Percentiles rank a stretch among this genome's conserved stretches.
phyloP scores from a whole-genome alignment of 2,113 vertebrate genomes.

The Bolborhynchus lineola region DNA sequence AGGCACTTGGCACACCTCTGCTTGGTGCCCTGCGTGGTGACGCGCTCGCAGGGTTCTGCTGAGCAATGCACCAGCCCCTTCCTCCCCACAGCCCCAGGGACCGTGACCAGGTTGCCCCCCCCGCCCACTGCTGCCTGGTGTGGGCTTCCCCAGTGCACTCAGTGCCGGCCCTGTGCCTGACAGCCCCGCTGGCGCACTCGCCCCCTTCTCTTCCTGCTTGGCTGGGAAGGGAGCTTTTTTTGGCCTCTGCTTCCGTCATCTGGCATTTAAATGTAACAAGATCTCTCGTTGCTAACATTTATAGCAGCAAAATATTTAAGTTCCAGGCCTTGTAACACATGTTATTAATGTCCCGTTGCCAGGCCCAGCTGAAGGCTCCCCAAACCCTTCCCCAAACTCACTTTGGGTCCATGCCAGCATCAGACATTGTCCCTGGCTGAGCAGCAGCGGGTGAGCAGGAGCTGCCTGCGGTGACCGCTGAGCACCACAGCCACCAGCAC shows the following conservation, averaged over 20 bases:
- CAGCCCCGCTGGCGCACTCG: constrained; percentile 15
- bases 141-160: not conserved
- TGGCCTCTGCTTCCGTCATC: constrained; percentile 71
- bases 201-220: constrained; percentile 42
- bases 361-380: constrained; percentile 35
- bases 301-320: constrained; percentile 66
- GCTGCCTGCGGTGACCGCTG: accelerated
- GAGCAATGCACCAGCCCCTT: not conserved
- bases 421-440: accelerated
- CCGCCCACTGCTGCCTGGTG: not conserved
- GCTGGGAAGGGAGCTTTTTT: constrained; percentile 59
- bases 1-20: accelerated
- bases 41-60: not conserved
- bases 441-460: accelerated
- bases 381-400: not conserved
- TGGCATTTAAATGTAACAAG: constrained; percentile 69
- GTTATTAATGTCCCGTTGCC: not conserved
- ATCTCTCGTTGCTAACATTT: constrained; percentile 61
- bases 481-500: not conserved
- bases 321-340: constrained; percentile 29
- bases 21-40: accelerated
- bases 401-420: accelerated
- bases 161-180: constrained; percentile 1
- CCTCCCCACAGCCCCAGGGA: not conserved
- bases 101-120: not conserved